Conservation (phyloP, 1,140 invertebrate species). For the Lamellibrachia luymesi region DNA sequence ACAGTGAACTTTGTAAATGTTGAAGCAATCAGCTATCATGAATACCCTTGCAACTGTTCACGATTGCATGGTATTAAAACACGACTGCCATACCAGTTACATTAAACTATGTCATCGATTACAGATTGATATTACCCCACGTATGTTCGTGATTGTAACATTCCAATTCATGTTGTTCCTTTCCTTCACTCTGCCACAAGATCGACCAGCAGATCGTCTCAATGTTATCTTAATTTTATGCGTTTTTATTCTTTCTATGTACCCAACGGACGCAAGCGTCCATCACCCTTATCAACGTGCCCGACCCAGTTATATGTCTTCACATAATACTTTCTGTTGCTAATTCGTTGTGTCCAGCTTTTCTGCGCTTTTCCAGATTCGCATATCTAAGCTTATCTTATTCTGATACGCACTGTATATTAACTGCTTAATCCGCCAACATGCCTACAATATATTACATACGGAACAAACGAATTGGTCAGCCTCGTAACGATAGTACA, state of each 20-base stretch:
- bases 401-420: background rate
- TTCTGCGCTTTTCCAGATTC: background rate
- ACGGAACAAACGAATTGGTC: background rate
- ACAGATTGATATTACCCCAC: too few relatives aligned
- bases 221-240: too few relatives aligned
- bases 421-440: background rate
- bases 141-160: background rate
- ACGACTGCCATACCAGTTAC: background rate
- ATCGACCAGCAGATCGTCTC: background rate
- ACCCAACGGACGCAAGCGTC: background rate
- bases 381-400: background rate
- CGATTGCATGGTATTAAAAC: background rate
- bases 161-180: background rate
- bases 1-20: background rate
- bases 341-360: background rate
- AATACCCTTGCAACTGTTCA: background rate
- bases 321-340: background rate
- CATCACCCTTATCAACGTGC: background rate
- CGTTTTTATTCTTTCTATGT: too few relatives aligned
- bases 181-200: background rate
- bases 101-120: too few relatives aligned
- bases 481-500: background rate
- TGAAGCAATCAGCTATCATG: background rate
- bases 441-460: background rate
- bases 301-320: background rate